Base-by-base conservation (phyloP, 2,888 invertebrate genomes). In the Cataglyphis altisquamis region DNA sequence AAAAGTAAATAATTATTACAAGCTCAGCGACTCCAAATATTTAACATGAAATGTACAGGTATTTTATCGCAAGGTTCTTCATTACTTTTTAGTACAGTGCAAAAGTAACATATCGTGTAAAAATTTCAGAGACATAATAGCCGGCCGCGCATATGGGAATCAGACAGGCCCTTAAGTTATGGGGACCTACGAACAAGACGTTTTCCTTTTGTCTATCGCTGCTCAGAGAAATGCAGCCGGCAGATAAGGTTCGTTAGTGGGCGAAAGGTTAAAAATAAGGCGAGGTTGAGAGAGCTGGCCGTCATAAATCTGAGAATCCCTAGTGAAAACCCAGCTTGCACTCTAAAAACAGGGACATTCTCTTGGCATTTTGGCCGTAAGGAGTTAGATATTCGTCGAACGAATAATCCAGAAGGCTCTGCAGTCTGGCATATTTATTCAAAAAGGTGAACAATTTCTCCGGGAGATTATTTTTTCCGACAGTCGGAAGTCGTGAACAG, bases 231-330 rank as follows among this genome's bases (percentile, higher is more conserved):
- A 90, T 92, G 92, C 91, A 90, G 91, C 87, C 86, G 89, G 86
- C 90, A 93, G 94, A 94, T 94, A 94, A 93, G 93, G 92, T 93
- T 94, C 93, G 93, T 94, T 94, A 94, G 94, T 94, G 94, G 94
- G 93, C 93, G 93, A 94, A 93, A 94, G 93, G 94, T 94, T 94
- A 87, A 82, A 86, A 85, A 84, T 83, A 89, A 88, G 81, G 87
- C 85, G 60, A 80, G 84, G 87, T 86, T 88, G 84, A 86, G 89
- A 87, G 86, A 90, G 90, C 91, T 90, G 91, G 90, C 91, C 93
- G 92, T 94, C 94, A 94, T 94, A 94, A 94, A 94, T 94, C 94
- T 93, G 90, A 87, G 91, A 91, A 93, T 93, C 89, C 92, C 91
- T 86, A 89, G 91, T 90, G 90, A 92, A 91, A 92, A 91, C 84